These are phyloP conservation scores for Dipodomys ordii DNA, from an alignment of 2,113 vertebrate species.

Conservation along the genomic window DNA sequence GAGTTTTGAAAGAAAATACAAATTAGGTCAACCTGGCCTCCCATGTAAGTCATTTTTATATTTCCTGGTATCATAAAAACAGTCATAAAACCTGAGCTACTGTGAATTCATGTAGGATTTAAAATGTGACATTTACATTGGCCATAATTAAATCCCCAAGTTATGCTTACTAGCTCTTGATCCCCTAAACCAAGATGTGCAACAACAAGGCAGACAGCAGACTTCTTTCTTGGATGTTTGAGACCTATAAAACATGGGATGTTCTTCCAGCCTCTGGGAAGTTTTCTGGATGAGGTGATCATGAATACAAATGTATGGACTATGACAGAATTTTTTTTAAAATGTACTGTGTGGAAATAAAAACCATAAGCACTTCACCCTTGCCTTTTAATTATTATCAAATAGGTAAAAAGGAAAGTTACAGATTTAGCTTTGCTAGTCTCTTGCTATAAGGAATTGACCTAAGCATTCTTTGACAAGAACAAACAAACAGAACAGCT, in stretches of 20 bases:
- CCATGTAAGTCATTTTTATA: background rate
- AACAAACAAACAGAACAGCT: slow-evolving; percentile 58
- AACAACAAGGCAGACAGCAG: slow-evolving; percentile 15
- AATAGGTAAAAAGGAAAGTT: slow-evolving; percentile 28
- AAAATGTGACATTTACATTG: slow-evolving; percentile 13
- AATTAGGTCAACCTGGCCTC: background rate
- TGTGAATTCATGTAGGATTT: slow-evolving; percentile 52
- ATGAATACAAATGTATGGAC: slow-evolving; percentile 67
- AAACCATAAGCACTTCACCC: slow-evolving; percentile 60
- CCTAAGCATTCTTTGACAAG: slow-evolving; percentile 52
- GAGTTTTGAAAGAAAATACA: slow-evolving; percentile 39
- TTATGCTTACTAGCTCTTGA: background rate
- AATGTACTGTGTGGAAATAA: slow-evolving; percentile 1
- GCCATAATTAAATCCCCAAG: slow-evolving; percentile 19
- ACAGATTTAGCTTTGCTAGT: slow-evolving; percentile 27
- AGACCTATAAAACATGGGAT: background rate
- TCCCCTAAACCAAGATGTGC: background rate
- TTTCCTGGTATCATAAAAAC: background rate
- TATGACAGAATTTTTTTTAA: slow-evolving; percentile 44
- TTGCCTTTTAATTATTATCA: slow-evolving; percentile 63
- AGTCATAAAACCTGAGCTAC: slow-evolving; percentile 17
- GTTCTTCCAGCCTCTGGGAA: slow-evolving; percentile 51
- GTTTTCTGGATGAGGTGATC: slow-evolving; percentile 63
- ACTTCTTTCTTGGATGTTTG: background rate
- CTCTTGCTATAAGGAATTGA: slow-evolving; percentile 69